These are phyloP conservation scores for Trissolcus brochymenae DNA, from an alignment of 2,888 invertebrate species.

Conservation along the genomic window DNA sequence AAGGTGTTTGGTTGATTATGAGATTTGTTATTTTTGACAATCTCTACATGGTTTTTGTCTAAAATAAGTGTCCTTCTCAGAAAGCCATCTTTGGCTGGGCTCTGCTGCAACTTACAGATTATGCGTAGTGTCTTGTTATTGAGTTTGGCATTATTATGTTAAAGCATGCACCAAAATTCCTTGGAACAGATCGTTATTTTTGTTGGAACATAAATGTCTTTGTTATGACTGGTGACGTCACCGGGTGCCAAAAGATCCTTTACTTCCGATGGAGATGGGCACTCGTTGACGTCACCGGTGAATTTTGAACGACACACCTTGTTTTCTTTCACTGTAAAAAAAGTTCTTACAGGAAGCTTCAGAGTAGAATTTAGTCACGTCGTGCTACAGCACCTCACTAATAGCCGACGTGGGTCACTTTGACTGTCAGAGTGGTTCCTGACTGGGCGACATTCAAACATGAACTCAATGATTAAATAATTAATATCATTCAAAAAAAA, in stretches of 20 bases:
- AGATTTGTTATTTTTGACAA: too few relatives aligned
- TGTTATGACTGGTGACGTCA: conserved; percentile 16
- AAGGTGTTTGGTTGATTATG: conserved; percentile 25
- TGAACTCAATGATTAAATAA: not conserved
- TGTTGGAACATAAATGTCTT: conserved; percentile 21
- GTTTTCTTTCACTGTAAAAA: conserved; percentile 52
- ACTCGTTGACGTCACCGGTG: conserved; percentile 53
- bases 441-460: conserved; percentile 14
- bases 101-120: conserved; percentile 45
- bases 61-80: not conserved
- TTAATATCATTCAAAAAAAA: too few relatives aligned
- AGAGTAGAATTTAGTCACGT: conserved; percentile 61
- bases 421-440: conserved; percentile 4
- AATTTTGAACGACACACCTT: conserved; percentile 59
- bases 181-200: conserved; percentile 33
- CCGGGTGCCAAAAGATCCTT: not conserved
- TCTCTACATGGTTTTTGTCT: not conserved
- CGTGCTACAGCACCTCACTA: conserved; percentile 61
- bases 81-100: conserved; percentile 15
- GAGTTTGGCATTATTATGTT: conserved; percentile 34
- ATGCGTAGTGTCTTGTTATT: conserved; percentile 48
- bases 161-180: conserved; percentile 38
- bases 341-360: conserved; percentile 70
- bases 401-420: conserved; percentile 19
- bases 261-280: not conserved